A percentile compares a stretch with the other conserved stretches of the same genome.
Evolutionary conservation across 2,888 invertebrate genomes (phyloP).

Genomic region (Xestia c-nigrum): DNA sequence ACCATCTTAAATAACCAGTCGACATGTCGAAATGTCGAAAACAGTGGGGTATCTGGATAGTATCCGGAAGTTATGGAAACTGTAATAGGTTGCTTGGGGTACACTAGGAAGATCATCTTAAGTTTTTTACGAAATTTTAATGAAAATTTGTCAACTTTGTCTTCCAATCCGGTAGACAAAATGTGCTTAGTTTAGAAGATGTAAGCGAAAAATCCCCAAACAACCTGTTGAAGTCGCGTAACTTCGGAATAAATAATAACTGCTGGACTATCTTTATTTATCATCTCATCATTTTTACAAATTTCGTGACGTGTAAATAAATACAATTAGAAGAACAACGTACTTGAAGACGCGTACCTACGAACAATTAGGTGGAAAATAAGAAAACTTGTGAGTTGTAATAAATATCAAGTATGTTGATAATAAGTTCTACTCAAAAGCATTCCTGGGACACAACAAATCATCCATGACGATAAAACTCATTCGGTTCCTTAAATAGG

Average conservation of each 20-base stretch:
- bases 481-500: constrained; percentile 39
- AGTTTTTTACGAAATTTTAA: no score
- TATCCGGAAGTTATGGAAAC: no score
- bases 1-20: background rate
- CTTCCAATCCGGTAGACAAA: no score
- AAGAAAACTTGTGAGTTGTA: constrained; percentile 20
- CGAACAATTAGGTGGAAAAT: constrained; percentile 17
- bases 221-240: no score
- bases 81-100: no score
- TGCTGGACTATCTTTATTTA: constrained; percentile 8
- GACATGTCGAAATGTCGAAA: no score
- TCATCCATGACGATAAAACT: constrained; percentile 52
- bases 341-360: constrained; percentile 34
- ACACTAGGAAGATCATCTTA: no score
- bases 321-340: constrained; percentile 43
- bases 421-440: constrained; percentile 56
- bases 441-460: constrained; percentile 59
- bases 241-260: no score
- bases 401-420: constrained; percentile 13
- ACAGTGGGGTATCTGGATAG: no score
- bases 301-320: constrained; percentile 23
- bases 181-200: no score
- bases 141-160: no score
- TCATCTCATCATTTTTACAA: constrained; percentile 32
- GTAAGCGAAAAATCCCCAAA: no score